Percentiles rank a stretch among this genome's conserved stretches.
Conservation (phyloP, 2,113 vertebrate species). For the Ophiodon elongatus region DNA sequence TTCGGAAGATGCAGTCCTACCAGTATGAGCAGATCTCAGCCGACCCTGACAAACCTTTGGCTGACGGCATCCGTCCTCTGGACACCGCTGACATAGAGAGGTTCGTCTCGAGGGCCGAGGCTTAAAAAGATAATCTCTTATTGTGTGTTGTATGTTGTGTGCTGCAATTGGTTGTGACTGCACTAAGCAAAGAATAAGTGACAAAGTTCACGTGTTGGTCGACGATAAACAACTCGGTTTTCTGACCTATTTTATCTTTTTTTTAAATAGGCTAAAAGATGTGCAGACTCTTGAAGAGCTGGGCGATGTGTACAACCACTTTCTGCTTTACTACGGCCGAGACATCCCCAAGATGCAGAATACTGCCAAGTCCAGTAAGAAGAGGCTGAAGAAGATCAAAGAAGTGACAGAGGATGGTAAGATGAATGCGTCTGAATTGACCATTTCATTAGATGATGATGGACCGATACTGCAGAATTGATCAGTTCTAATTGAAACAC, state of each 20-base stretch:
- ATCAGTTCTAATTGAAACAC: background rate
- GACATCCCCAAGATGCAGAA: slow-evolving; percentile 99
- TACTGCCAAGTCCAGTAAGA: slow-evolving; percentile 92
- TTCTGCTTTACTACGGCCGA: slow-evolving; percentile 96
- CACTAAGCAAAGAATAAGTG: background rate
- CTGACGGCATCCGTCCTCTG: slow-evolving; percentile 94
- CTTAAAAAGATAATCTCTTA: background rate
- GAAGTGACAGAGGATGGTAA: slow-evolving; percentile 92
- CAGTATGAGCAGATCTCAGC: slow-evolving; percentile 98
- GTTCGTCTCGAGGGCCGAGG: slow-evolving; percentile 67
- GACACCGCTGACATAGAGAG: slow-evolving; percentile 98
- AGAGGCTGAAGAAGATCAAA: slow-evolving; percentile 90
- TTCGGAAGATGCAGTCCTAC: slow-evolving; percentile 98
- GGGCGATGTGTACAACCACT: slow-evolving; percentile 97
- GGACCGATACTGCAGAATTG: background rate
- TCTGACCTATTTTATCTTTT: background rate
- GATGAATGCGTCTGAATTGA: background rate
- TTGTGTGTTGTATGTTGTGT: background rate
- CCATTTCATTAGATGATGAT: background rate
- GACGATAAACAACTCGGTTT: background rate
- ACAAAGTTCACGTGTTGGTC: background rate
- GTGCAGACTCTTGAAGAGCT: slow-evolving; percentile 97
- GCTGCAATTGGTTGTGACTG: background rate
- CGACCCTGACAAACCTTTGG: slow-evolving; percentile 97
- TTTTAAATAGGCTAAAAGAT: slow-evolving; percentile 89